Percentiles rank a stretch among this genome's conserved stretches.
These are phyloP conservation scores for Hypanus sabinus DNA, from an alignment of 2,113 vertebrate species.

Conservation along the genomic window DNA sequence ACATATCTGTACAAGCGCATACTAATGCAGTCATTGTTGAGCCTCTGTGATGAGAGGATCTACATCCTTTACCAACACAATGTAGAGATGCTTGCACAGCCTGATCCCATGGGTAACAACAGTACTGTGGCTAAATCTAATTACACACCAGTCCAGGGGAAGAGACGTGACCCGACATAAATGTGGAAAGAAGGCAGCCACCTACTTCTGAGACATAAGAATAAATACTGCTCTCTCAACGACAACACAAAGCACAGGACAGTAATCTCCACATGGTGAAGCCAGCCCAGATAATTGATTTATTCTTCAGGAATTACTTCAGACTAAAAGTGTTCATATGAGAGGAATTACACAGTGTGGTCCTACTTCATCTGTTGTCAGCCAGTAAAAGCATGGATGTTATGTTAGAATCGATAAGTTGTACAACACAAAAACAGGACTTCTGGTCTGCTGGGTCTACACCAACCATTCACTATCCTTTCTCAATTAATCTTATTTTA, in stretches of 20 bases:
- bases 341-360: neutral
- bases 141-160: slow-evolving; percentile 39
- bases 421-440: no score
- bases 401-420: no score
- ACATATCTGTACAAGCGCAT: neutral
- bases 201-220: slow-evolving; percentile 20
- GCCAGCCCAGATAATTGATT: neutral
- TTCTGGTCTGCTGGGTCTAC: no score
- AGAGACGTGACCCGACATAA: slow-evolving; percentile 40
- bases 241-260: neutral
- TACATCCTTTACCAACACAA: slow-evolving; percentile 28
- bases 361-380: neutral
- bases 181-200: slow-evolving; percentile 41
- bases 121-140: slow-evolving; percentile 38
- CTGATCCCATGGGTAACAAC: slow-evolving; percentile 37
- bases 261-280: neutral
- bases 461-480: no score
- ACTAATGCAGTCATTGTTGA: neutral
- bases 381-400: no score
- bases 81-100: slow-evolving; percentile 36
- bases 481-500: no score
- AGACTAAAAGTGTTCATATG: neutral
- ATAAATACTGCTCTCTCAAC: neutral
- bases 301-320: neutral
- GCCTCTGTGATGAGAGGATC: neutral